Evolutionary conservation across 64 coral and sea anemone genomes (phyloP), one percentile per base, ranked within the genome.

Genomic region (Stichodactyla mertensii): DNA sequence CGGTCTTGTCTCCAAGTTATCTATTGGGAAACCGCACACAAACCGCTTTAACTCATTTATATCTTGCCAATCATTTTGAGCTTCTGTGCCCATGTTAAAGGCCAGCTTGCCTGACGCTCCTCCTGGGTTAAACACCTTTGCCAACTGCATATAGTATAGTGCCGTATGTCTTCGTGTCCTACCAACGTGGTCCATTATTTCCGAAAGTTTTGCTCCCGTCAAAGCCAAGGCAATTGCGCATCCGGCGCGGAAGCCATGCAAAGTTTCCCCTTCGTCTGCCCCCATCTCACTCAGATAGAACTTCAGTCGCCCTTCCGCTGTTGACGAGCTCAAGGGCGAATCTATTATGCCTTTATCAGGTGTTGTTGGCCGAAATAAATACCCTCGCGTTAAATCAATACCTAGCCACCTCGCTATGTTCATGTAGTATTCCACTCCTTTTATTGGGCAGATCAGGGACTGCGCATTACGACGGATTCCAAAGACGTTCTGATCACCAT

Each of bases 171-270:
- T 7, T 12, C 45, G 0, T 10, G 51, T 13, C 10, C 45, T 55
- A 2, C 79, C 79, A 52, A 82, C 79, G 15, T 82, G 79, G n/a
- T 82, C 79, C 79, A 82, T 82, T 3, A 51, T 82, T 15, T 82
- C 79, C 16, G 79, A 20, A 28, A 80, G 52, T 5, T 82, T 51
- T 52, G 79, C 79, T 51, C 79, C 79, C 14, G 79, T 54, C 45
- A 82, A 52, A 7, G 79, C 79, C 45, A 82, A 16, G 24, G 79
- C 52, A 20, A 82, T 82, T 10, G 26, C 79, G 55, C 36, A 82
- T 82, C 26, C 79, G 18, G 79, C 45, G 7, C 79, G 52, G 52
- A 82, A 82, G 9, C 79, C 79, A 82, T 84, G 82, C 55, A 84
- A 18, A 56, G 54, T 61, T 22, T 84, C 82, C 13, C 82, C 82